Evolutionary conservation across 2,797 vertebrate genomes (phyloP).

Genomic region (Acanthurus tractus): DNA sequence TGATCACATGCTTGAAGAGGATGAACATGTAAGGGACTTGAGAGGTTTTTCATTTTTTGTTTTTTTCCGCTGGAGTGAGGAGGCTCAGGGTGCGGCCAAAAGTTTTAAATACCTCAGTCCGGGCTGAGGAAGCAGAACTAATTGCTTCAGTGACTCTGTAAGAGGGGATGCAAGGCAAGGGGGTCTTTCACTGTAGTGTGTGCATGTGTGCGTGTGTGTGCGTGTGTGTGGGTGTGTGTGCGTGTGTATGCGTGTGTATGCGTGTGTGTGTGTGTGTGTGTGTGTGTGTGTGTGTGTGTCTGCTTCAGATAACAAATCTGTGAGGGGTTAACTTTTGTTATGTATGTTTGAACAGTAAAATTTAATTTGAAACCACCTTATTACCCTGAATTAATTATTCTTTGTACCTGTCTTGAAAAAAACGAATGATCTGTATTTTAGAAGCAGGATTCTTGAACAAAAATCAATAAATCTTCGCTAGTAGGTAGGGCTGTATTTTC

Average conservation of each 20-base stretch:
- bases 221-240: too few species aligned
- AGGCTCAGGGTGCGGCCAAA: conserved; percentile 49
- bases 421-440: conserved; percentile 9
- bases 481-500: conserved; percentile 23
- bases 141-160: conserved; percentile 69
- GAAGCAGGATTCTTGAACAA: conserved; percentile 47
- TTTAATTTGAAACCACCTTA: conserved; percentile 27
- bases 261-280: too few species aligned
- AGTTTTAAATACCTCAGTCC: conserved; percentile 54
- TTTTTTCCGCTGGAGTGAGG: conserved; percentile 17
- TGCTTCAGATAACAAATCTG: not conserved
- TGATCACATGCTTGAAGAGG: too few species aligned
- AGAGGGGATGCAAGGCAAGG: conserved; percentile 36
- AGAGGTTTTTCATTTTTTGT: too few species aligned
- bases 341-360: conserved; percentile 12
- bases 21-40: too few species aligned
- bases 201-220: not conserved
- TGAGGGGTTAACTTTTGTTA: not conserved
- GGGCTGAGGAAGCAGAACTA: conserved; percentile 62
- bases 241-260: too few species aligned
- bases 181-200: conserved; percentile 33
- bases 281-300: too few species aligned
- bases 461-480: conserved; percentile 51
- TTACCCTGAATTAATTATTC: conserved; percentile 20
- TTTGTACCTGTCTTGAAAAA: not conserved